Percentiles rank a stretch among this genome's conserved stretches.
Evolutionary conservation across 1,140 invertebrate genomes (phyloP).

Genomic region (Lepidotrigona ventralis): DNA sequence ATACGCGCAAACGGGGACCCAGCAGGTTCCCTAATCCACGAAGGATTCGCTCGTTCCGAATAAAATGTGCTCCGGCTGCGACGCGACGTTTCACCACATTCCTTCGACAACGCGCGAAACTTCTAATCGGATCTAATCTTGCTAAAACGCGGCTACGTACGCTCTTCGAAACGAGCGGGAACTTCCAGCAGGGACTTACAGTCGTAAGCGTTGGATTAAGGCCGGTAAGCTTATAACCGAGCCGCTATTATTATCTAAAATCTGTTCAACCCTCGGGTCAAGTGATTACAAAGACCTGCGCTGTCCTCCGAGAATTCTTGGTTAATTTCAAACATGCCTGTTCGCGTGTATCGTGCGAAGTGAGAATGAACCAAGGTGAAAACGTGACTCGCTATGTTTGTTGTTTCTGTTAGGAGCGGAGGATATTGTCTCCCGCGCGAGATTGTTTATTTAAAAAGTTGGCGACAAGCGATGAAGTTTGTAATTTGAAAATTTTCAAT

Average conservation of each 20-base stretch:
- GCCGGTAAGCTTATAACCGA: conserved; percentile 48
- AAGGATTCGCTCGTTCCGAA: not conserved
- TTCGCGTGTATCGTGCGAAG: too few relatives aligned
- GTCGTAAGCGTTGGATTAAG: conserved; percentile 54
- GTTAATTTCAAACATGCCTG: not conserved
- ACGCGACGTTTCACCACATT: not conserved
- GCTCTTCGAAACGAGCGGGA: conserved; percentile 1
- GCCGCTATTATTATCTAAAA: conserved; percentile 57
- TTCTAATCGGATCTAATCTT: conserved; percentile 32
- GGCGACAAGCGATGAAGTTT: not conserved
- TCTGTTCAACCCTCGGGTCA: conserved; percentile 17
- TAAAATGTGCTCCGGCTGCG: not conserved
- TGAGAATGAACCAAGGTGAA: not conserved
- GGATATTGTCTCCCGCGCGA: not conserved
- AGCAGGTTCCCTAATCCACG: not conserved
- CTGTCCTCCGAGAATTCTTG: not conserved
- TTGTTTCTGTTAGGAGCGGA: not conserved
- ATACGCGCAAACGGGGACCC: too few relatives aligned
- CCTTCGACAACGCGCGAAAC: conserved; percentile 4
- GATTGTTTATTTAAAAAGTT: not conserved
- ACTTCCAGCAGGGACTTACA: conserved; percentile 48
- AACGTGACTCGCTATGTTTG: not conserved
- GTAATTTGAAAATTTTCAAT: not conserved
- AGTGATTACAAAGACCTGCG: conserved; percentile 44
- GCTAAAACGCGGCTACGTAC: conserved; percentile 22